Base-by-base conservation (phyloP, 2,888 invertebrate species). In the Agrypnus murinus region DNA sequence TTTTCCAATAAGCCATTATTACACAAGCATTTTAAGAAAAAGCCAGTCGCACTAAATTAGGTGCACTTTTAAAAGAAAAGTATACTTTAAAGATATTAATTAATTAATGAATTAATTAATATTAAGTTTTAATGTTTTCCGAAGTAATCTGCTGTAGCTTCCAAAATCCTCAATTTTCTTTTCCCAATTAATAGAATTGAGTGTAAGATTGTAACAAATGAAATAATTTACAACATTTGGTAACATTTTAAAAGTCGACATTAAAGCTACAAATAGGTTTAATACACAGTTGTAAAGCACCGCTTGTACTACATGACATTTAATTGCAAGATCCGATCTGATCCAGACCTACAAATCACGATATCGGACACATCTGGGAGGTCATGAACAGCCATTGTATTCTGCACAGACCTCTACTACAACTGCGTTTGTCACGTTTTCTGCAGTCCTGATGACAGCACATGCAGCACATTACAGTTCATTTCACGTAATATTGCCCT, bases 311-410 rank as follows among this genome's bases (percentile, higher is more conserved):
- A 81, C 82, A 81, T 80, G 82, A 80, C 82, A 75, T 81, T 80
- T 81, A 81, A 81, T 81, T 81, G 80, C 79, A 74, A 78, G 79
- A 80, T 80, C 70, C 80, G 80, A 81, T 81, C 81, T 78, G 80
- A 80, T 80, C 79, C 81, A 81, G 81, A 81, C 80, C 69, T 67
- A 81, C 81, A 82, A 81, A 81, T 82, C 82, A 81, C 82, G 68
- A 72, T 80, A 80, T 81, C 77, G 73, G 79, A 75, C 76, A 74
- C 73, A 77, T 78, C 77, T 77, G 75, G 75, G 73, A 75, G 77
- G 78, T 77, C 78, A 78, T 77, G 77, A 78, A 74, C 78, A 75
- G 68, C 74, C 74, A 76, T 76, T 76, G 76, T 76, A 73, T 76
- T 76, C 74, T 53, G 65, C 58, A 45, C 66, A 66, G 70, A 50